Base-by-base conservation (phyloP, 2,888 invertebrate species). In the Mycogona germanica region DNA sequence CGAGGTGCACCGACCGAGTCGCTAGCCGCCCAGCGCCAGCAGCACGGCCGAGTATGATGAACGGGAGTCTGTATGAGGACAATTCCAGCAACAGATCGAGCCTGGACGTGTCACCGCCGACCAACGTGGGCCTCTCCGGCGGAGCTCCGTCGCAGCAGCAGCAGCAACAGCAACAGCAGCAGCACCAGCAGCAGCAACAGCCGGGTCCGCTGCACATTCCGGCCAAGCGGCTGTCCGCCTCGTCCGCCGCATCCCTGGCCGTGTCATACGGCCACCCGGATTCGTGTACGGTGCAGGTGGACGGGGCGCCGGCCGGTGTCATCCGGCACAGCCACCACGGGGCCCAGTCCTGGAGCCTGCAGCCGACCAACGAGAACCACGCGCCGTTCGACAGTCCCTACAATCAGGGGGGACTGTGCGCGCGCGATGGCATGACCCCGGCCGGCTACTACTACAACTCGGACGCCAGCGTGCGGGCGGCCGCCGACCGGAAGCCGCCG, bases 171-270 rank as follows among this genome's bases (percentile, higher is more conserved):
- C 86, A 85, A 59, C 83, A 84, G 57, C 76, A 88, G 60, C 88
- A 89, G 7, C 52, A 17, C n/a, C 53, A 6, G 28, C 53, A n/a
- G 37, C 41, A 30, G 32, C 47, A 14, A 32, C 30, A 54, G 53
- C 59, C 57, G 56, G 86, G 85, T 59, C 83, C 84, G 57, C 76
- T 89, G 60, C 88, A 89, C 75, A 88, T 89, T 73, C 89, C 88
- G 61, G 88, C 88, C 66, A 88, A 89, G 73, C 57, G 64, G 41
- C 60, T 62, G 55, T 60, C 64, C 57, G 53, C 60, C 29, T 59
- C 58, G 52, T 51, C 55, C 32, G 56, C 53, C 46, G 49, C 58
- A 47, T 44, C 50, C 23, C 51, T 48, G 29, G 46, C 53, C 38
- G 54, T 29, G 55, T 52, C 6, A 12, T 30, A 12, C 19, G 46